These are phyloP conservation scores for Drosophila aldrichi DNA, from an alignment of 2,888 invertebrate genomes.

Conservation along the genomic window DNA sequence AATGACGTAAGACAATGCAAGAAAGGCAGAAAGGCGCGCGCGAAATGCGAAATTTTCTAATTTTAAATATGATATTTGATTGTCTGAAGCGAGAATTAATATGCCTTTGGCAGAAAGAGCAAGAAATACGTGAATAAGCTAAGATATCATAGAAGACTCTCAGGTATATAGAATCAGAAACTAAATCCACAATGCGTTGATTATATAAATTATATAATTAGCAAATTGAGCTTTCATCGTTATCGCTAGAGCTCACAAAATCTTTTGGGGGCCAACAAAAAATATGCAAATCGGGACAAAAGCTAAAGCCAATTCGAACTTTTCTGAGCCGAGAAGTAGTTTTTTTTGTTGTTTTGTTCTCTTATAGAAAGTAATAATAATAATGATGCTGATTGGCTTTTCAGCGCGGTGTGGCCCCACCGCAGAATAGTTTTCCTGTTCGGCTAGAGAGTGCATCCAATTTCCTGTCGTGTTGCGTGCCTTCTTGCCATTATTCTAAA, in stretches of 20 bases:
- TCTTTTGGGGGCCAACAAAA: neutral
- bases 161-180: neutral
- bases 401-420: neutral
- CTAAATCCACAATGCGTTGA: neutral
- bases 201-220: neutral
- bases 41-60: slow-evolving; percentile 27
- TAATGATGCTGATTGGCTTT: slow-evolving; percentile 24
- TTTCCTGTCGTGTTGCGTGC: slow-evolving; percentile 39
- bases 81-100: slow-evolving; percentile 6
- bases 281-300: slow-evolving; percentile 1
- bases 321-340: neutral
- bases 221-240: neutral
- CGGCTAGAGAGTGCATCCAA: slow-evolving; percentile 37
- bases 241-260: neutral
- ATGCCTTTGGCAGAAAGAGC: neutral
- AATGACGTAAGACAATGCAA: slow-evolving; percentile 60
- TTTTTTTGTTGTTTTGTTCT: neutral
- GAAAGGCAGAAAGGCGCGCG: slow-evolving; percentile 15
- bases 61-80: slow-evolving; percentile 19
- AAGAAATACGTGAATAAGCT: neutral
- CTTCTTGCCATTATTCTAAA: slow-evolving; percentile 25
- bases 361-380: neutral
- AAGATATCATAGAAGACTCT: neutral
- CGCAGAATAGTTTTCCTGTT: slow-evolving; percentile 20
- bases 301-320: neutral